These are phyloP conservation scores for Drosophila sp. DNA, from an alignment of 1,140 invertebrate genomes.

Conservation along the genomic window DNA sequence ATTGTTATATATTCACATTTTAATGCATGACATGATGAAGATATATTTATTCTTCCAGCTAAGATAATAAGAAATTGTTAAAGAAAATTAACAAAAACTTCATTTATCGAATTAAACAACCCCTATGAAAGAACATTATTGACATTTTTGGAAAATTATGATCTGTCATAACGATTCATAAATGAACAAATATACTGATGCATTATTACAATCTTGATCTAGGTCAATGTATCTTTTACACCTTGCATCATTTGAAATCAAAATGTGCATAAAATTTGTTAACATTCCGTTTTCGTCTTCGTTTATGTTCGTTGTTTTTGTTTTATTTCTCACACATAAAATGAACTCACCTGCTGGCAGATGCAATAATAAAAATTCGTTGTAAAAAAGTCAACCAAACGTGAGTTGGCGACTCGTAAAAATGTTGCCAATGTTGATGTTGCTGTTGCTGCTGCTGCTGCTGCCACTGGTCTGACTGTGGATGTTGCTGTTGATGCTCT, in stretches of 20 bases:
- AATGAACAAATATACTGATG: not conserved
- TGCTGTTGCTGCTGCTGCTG: slow-evolving; percentile 23
- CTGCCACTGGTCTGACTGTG: slow-evolving; percentile 21
- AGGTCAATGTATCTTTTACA: not conserved
- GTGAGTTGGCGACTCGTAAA: slow-evolving; percentile 70
- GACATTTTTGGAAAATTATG: too few relatives aligned
- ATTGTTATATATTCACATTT: too few relatives aligned
- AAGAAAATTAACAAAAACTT: too few relatives aligned
- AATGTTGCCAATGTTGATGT: slow-evolving; percentile 64
- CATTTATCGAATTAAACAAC: too few relatives aligned
- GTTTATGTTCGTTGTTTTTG: not conserved
- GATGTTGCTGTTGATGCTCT: slow-evolving; percentile 27
- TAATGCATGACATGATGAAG: too few relatives aligned
- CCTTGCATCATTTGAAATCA: not conserved
- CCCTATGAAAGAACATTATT: too few relatives aligned
- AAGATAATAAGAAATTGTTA: too few relatives aligned
- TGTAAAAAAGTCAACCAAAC: slow-evolving; percentile 57
- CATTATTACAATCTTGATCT: not conserved
- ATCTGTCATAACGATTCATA: not conserved
- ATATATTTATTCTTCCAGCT: too few relatives aligned
- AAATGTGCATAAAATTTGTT: slow-evolving; percentile 15
- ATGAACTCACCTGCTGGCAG: slow-evolving; percentile 54
- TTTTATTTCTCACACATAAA: slow-evolving; percentile 7
- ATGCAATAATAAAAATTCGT: slow-evolving; percentile 77
- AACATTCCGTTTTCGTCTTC: not conserved